Conservation (phyloP, 1,140 invertebrate species). For the Wiebesia pumilae region DNA sequence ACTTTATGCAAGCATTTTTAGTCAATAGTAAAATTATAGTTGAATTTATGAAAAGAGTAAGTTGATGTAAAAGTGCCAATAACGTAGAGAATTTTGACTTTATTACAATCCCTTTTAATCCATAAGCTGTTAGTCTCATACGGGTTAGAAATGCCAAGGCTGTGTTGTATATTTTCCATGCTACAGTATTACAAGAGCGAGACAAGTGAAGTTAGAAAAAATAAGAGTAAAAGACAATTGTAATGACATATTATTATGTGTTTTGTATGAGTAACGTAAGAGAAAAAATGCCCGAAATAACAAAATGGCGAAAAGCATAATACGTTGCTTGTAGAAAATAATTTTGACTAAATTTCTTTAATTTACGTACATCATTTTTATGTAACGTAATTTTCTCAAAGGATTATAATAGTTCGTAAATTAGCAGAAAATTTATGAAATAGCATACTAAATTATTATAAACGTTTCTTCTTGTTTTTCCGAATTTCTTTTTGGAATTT, state of each 20-base stretch:
- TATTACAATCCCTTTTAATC: conserved; percentile 4
- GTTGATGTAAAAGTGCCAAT: not conserved
- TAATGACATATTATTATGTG: conserved; percentile 4
- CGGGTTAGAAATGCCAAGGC: conserved; percentile 63
- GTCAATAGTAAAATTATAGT: not conserved
- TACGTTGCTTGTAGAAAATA: not conserved
- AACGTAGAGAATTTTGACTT: conserved; percentile 10
- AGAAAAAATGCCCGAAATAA: not conserved
- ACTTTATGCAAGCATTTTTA: not conserved
- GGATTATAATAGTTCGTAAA: not conserved
- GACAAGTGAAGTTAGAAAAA: not conserved
- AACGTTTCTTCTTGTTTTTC: too few relatives aligned
- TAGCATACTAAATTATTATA: not conserved
- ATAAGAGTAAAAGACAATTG: not conserved
- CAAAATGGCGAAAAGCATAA: not conserved
- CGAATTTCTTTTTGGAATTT: too few relatives aligned
- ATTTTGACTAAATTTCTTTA: not conserved
- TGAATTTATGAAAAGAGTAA: not conserved
- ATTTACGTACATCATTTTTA: not conserved
- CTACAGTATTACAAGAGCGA: conserved; percentile 46
- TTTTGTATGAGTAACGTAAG: not conserved
- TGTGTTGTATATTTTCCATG: conserved; percentile 65
- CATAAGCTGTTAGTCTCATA: conserved; percentile 62
- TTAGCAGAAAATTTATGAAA: not conserved
- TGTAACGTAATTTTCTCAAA: too few relatives aligned